These are phyloP conservation scores for Phycodurus eques DNA, from an alignment of 2,113 vertebrate genomes.

Conservation along the genomic window DNA sequence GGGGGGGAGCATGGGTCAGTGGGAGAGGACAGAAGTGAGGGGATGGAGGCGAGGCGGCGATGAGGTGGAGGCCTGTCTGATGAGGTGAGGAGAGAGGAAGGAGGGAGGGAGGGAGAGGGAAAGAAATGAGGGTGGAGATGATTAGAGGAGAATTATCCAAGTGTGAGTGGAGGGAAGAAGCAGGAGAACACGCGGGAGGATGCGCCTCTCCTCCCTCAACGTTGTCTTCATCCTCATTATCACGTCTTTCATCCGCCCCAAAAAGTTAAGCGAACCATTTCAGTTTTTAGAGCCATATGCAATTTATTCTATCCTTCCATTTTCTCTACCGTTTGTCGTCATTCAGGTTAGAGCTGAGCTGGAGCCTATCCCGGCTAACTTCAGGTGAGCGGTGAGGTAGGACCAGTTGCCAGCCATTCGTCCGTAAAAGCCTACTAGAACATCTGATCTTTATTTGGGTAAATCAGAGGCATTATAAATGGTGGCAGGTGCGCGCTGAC, in stretches of 20 bases:
- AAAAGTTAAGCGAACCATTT: not conserved
- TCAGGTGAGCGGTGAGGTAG: no score
- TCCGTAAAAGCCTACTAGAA: not conserved
- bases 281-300: not conserved
- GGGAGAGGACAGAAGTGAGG: conserved; percentile 66
- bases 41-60: conserved; percentile 50
- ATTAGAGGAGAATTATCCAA: conserved; percentile 70
- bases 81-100: conserved; percentile 59
- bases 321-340: no score
- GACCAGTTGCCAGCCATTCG: not conserved
- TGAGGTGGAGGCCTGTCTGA: conserved; percentile 65
- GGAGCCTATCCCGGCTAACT: no score
- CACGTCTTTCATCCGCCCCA: not conserved
- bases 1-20: conserved; percentile 67
- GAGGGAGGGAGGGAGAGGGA: conserved; percentile 5
- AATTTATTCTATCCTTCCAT: no score
- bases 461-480: not conserved
- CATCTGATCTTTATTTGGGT: not conserved
- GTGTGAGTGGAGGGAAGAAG: conserved; percentile 47
- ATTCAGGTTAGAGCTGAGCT: no score
- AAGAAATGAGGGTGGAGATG: conserved; percentile 61
- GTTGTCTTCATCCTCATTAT: conserved; percentile 1
- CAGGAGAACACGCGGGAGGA: conserved; percentile 16
- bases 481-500: no score
- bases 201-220: conserved; percentile 1